Conservation (phyloP, 1,140 invertebrate species). For the Zaprionus ghesquierei region DNA sequence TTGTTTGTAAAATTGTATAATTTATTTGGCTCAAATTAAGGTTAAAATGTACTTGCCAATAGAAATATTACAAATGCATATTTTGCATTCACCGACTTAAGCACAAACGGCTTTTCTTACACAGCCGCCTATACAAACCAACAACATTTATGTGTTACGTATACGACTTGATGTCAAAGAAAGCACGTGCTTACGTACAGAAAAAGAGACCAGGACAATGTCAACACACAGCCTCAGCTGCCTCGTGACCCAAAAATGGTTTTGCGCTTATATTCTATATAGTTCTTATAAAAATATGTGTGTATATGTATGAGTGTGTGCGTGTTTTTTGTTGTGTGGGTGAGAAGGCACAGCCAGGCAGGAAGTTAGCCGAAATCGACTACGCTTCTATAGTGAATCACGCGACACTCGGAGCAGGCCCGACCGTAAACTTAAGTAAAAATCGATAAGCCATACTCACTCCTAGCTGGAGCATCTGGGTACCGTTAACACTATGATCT, state of each 20-base stretch:
- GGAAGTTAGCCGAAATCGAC: conserved; percentile 44
- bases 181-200: conserved; percentile 67
- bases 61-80: background rate
- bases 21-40: background rate
- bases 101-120: background rate
- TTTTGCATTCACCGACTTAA: background rate
- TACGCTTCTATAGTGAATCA: conserved; percentile 59
- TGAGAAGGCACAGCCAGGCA: background rate
- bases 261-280: conserved; percentile 15
- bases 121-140: background rate
- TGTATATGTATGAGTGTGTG: conserved; percentile 8
- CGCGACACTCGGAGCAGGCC: conserved; percentile 61
- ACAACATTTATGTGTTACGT: conserved; percentile 56
- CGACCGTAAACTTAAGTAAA: conserved; percentile 44
- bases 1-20: background rate
- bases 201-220: conserved; percentile 76
- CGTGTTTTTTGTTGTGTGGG: background rate
- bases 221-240: conserved; percentile 66
- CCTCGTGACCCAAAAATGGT: conserved; percentile 72
- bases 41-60: background rate
- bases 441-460: conserved; percentile 73
- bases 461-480: conserved; percentile 42
- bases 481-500: conserved; percentile 20
- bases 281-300: background rate
- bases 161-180: conserved; percentile 57